A percentile compares a stretch with the other conserved stretches of the same genome.
Conservation (phyloP, 2,888 invertebrate genomes). For the Eupithecia subumbrata region DNA sequence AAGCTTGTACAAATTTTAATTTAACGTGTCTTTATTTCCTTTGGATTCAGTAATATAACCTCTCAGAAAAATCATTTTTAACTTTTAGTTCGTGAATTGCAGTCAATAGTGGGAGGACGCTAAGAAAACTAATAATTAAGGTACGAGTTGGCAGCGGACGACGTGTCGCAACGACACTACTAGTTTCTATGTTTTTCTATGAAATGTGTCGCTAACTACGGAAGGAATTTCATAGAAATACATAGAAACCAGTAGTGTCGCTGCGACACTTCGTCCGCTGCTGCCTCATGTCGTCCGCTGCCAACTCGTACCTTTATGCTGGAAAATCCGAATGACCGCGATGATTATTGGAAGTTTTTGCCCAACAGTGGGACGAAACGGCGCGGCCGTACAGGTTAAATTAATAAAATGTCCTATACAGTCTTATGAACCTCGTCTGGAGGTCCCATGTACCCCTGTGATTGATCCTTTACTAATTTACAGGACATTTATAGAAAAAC, state of each 20-base stretch:
- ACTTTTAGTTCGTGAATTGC: neutral
- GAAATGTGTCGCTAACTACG: too few relatives aligned
- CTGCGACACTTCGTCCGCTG: too few relatives aligned
- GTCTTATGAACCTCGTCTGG: neutral
- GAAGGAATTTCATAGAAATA: too few relatives aligned
- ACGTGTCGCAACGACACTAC: too few relatives aligned
- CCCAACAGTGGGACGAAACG: neutral
- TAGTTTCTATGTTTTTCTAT: too few relatives aligned
- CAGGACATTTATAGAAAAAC: neutral
- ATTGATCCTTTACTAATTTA: neutral
- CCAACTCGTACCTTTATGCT: too few relatives aligned
- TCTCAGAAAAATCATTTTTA: neutral
- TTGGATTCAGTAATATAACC: neutral
- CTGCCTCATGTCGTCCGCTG: too few relatives aligned
- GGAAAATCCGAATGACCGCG: neutral
- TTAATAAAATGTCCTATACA: neutral
- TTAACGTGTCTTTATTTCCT: neutral
- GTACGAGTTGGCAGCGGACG: too few relatives aligned
- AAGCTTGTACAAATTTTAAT: neutral
- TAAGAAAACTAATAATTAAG: too few relatives aligned
- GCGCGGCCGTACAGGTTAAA: too few relatives aligned
- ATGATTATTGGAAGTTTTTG: neutral
- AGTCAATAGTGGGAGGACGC: neutral
- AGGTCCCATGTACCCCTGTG: neutral
- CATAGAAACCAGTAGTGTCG: too few relatives aligned